Base-by-base conservation (phyloP, 2,113 vertebrate genomes). In the Sorex fumeus region DNA sequence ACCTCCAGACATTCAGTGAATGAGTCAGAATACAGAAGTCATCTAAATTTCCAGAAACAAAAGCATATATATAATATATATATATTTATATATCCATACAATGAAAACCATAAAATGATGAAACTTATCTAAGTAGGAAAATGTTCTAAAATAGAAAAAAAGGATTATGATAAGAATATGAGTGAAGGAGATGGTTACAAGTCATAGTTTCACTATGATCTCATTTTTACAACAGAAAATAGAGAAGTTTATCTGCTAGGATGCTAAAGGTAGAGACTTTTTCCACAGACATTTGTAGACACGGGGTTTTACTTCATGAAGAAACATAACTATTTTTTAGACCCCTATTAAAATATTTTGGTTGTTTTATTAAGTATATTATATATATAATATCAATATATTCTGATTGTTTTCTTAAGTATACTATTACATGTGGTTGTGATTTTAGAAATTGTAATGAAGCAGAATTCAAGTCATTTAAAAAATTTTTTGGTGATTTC, bases 401-500 rank as follows among this genome's bases (percentile, higher is more conserved):
- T n/a, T n/a, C n/a, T n/a, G n/a, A 18, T 57, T 57, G 12, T 19
- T 57, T 57, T 57, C 18, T 57, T 40, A 40, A 40, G 40, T 40
- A 40, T 40, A 40, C 40, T 76, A 19, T 74, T 67, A 16, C 77
- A 77, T 18, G 23, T 77, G 64, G 74, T 86, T 67, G 25, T 47
- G 67, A 64, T 8, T 85, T 64, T 69, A 25, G 28, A 40, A 50
- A 28, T 53, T 92, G 89, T 70, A 74, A 64, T 43, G 34, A 60
- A 81, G 34, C 47, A 50, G 47, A 91, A 91, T 34, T n/a, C 25
- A 77, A 75, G 25, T 1, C 16, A 10, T 47, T 15, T 69, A 12
- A 87, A 43, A 57, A 81, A 57, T 60, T 74, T 32, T 30, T 82
- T 83, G 74, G 19, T 83, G 32, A 45, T 81, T 89, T 83, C 70